A percentile compares a stretch with the other conserved stretches of the same genome.
phyloP scores from a whole-genome alignment of 2,797 vertebrate genomes.

The Leuciscus waleckii region DNA sequence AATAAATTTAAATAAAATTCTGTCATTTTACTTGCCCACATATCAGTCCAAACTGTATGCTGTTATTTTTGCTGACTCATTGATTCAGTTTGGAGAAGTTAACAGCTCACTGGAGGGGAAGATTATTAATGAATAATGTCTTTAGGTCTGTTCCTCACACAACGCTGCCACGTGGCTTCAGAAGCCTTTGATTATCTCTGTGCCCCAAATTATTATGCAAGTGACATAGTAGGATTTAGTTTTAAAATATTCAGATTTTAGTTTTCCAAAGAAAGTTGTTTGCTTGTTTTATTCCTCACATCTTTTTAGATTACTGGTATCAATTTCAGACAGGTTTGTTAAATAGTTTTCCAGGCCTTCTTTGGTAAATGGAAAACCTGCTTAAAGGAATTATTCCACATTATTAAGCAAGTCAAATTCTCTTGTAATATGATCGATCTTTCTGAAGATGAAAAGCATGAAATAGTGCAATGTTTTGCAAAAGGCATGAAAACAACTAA shows the following conservation, averaged over 20 bases:
- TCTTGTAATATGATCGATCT: neutral
- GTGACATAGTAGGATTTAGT: neutral
- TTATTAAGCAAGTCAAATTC: neutral
- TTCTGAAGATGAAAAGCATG: neutral
- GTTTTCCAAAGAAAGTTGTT: neutral
- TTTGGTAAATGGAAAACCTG: too few relatives aligned
- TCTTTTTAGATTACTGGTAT: neutral
- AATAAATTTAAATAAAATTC: neutral
- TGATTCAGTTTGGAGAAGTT: neutral
- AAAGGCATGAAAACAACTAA: neutral
- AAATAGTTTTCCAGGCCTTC: too few relatives aligned
- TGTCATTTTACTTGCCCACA: neutral
- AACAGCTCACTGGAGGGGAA: conserved; percentile 10
- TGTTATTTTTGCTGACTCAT: neutral
- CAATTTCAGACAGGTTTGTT: too few relatives aligned
- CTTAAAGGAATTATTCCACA: neutral
- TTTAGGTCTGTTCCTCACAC: conserved; percentile 12
- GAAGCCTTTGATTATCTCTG: neutral
- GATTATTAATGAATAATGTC: conserved; percentile 15
- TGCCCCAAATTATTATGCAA: neutral
- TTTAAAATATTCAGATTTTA: neutral
- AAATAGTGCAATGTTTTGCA: neutral
- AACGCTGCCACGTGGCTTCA: neutral
- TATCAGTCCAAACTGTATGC: neutral
- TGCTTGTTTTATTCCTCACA: neutral